Percentiles rank a stretch among this genome's conserved stretches.
Conservation (phyloP, 1,140 invertebrate species). For the Bacillus rossius region DNA sequence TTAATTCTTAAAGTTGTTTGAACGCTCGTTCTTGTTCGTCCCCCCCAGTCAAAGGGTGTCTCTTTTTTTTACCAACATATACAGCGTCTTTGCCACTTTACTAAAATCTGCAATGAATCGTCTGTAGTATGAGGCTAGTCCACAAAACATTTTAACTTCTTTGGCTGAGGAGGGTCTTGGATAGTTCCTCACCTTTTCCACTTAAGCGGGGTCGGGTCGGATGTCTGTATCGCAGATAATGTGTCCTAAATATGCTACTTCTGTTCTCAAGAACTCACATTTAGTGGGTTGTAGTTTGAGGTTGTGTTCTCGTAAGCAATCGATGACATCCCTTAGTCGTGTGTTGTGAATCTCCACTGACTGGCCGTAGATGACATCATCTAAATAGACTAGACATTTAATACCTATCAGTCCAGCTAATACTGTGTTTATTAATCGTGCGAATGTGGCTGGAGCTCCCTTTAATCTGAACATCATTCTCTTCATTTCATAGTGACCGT, state of each 20-base stretch:
- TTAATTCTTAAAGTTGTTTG: constrained; percentile 4
- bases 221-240: constrained; percentile 21
- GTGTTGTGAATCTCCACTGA: background rate
- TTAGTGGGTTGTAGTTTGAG: constrained; percentile 32
- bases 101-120: constrained; percentile 7
- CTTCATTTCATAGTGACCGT: constrained; percentile 34
- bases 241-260: constrained; percentile 29
- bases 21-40: constrained; percentile 1
- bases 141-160: constrained; percentile 26
- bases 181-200: constrained; percentile 22
- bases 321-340: background rate
- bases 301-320: constrained; percentile 1
- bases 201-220: constrained; percentile 25
- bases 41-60: background rate
- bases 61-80: constrained; percentile 1
- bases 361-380: constrained; percentile 3
- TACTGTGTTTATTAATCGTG: constrained; percentile 25
- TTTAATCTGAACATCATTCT: constrained; percentile 35
- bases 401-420: constrained; percentile 16
- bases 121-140: constrained; percentile 22
- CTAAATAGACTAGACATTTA: constrained; percentile 11
- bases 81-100: background rate
- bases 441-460: constrained; percentile 36
- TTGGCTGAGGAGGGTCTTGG: constrained; percentile 18
- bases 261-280: constrained; percentile 27